phyloP scores from a whole-genome alignment of 2,888 invertebrate genomes.

The Imbricaverruca yamaguchii region DNA sequence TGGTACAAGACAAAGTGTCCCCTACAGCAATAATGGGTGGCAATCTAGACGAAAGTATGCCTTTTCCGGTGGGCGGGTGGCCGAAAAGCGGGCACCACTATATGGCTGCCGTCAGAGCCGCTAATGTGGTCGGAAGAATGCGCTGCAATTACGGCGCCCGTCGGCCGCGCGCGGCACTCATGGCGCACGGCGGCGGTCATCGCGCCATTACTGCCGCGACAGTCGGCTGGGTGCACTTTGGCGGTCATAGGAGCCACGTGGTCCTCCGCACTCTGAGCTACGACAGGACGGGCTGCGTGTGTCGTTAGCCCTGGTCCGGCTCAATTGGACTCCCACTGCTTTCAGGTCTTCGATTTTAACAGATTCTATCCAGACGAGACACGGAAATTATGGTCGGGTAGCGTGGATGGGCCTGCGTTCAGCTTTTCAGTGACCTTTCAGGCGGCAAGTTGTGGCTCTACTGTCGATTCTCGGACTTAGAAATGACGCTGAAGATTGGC shows the following conservation, averaged over 20 bases:
- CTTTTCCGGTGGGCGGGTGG: not conserved
- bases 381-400: too few relatives aligned
- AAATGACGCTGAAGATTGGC: too few relatives aligned
- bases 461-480: too few relatives aligned
- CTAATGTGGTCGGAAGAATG: not conserved
- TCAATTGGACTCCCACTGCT: too few relatives aligned
- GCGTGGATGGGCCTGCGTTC: too few relatives aligned
- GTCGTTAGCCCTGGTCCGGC: too few relatives aligned
- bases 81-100: not conserved
- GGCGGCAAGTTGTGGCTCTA: too few relatives aligned
- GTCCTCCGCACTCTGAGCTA: too few relatives aligned
- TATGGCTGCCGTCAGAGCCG: not conserved
- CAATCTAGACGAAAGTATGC: not conserved
- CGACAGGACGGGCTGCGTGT: too few relatives aligned
- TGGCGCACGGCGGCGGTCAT: not conserved
- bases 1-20: not conserved
- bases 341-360: too few relatives aligned
- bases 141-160: not conserved
- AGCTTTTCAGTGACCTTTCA: too few relatives aligned
- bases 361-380: too few relatives aligned
- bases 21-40: not conserved
- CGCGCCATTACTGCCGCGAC: not conserved
- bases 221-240: not conserved
- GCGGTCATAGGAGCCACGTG: not conserved
- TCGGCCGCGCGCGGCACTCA: not conserved